Evolutionary conservation across 2,113 vertebrate genomes (phyloP).

Genomic region (Proteles cristata): DNA sequence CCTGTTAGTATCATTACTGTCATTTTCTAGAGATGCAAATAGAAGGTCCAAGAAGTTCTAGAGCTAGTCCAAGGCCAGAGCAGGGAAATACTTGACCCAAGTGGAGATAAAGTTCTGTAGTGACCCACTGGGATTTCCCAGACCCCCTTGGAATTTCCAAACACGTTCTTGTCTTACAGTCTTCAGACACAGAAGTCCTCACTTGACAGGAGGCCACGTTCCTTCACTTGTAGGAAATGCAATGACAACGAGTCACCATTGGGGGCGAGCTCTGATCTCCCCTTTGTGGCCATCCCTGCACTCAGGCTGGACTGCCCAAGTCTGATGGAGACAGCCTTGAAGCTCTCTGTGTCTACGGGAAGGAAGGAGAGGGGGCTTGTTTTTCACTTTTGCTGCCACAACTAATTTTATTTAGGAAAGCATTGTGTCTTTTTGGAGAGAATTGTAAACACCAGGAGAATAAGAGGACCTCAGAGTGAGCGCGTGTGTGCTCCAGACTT

Average conservation of each 20-base stretch:
- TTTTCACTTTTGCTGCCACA: conserved; percentile 5
- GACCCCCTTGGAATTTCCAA: background rate
- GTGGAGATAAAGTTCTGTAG: background rate
- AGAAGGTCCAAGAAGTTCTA: background rate
- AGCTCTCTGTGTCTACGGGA: background rate
- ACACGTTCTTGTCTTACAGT: background rate
- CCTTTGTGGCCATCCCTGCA: background rate
- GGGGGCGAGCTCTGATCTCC: no score
- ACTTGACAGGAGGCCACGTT: fast-evolving
- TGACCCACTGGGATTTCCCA: background rate
- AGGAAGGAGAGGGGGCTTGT: background rate
- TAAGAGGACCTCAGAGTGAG: background rate
- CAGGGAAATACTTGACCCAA: background rate
- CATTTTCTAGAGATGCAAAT: background rate
- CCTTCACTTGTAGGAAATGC: background rate
- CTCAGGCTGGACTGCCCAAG: background rate
- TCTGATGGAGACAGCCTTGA: background rate
- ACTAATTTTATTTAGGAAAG: conserved; percentile 30
- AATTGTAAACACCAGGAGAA: background rate
- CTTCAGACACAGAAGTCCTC: background rate
- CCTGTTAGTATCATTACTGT: background rate
- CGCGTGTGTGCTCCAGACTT: background rate
- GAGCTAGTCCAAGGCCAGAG: background rate
- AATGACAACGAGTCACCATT: fast-evolving
- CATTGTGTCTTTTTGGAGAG: background rate